Conservation (phyloP, 2,113 vertebrate species). For the Panurus biarmicus region DNA sequence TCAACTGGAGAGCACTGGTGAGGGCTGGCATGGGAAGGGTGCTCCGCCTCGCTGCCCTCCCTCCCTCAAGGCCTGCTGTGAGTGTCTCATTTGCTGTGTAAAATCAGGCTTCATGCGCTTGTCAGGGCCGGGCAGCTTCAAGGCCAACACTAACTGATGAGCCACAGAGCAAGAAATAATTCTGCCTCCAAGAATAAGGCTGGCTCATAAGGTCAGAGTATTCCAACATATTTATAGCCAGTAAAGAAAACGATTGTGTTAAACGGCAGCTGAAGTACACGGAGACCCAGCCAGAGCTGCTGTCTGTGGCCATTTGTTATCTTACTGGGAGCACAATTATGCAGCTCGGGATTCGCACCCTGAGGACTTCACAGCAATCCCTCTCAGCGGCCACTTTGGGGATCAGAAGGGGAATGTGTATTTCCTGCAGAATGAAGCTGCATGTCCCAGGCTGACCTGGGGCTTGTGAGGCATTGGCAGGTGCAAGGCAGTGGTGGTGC, state of each 20-base stretch:
- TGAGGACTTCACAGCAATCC: neutral
- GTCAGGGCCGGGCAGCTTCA: neutral
- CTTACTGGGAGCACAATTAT: neutral
- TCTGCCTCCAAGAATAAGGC: constrained; percentile 5
- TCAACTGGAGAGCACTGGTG: neutral
- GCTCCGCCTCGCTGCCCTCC: no score
- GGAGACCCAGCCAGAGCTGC: neutral
- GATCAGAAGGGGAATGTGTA: neutral
- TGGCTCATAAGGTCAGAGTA: constrained; percentile 1
- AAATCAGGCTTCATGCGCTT: neutral
- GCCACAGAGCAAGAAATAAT: neutral
- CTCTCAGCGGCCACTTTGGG: neutral
- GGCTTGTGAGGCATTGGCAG: neutral
- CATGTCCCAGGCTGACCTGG: neutral
- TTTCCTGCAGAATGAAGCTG: neutral
- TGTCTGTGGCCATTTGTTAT: neutral
- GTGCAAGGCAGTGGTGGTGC: rapidly evolving
- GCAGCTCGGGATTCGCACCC: neutral
- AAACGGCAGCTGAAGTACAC: neutral
- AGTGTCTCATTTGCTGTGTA: neutral
- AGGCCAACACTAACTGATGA: neutral
- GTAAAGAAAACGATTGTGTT: constrained; percentile 21
- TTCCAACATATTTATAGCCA: constrained; percentile 23
- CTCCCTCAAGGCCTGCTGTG: neutral
- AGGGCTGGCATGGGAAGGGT: neutral